Evolutionary conservation across 2,797 vertebrate genomes (phyloP), one percentile per base, ranked within the genome.

Genomic region (Percopsis omiscomaycus): DNA sequence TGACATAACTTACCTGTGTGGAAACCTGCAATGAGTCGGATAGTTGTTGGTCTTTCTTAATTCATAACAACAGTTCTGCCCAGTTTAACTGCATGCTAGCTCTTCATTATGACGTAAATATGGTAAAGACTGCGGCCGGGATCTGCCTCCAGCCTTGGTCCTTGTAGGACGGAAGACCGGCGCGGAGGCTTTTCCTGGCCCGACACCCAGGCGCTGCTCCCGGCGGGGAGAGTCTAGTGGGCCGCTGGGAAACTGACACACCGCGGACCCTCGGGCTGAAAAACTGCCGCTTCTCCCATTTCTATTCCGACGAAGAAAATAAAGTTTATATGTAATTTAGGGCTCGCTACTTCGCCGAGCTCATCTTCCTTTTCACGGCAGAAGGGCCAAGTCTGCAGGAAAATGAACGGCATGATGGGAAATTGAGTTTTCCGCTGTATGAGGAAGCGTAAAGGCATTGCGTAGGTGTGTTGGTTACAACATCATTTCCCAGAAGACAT

Each of bases 341-440:
- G 30, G 53, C 32, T 42, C 30, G 29, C 29, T 42, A 32, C 54
- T 55, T n/a, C n/a, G 5, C 37, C 37, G 37, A 42, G 37, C 78
- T 83, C 84, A 79, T 88, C 87, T 88, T 89, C 83, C 85, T 81
- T 85, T 88, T 89, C 82, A 80, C 77, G 66, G 78, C 84, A 82
- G 82, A 87, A 86, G 82, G 86, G 85, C 86, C 86, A 86, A 84
- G 76, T 71, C 80, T 81, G 80, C 83, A 87, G 83, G 74, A 82
- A 86, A 77, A 71, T 68, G 66, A 74, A 11, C 3, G 30, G 85
- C 59, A 22, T 73, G 70, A 37, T 82, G 89, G 90, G 88, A 87
- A 75, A 60, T 79, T 82, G 14, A 70, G 90, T 91, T 53, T 13
- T 0, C 0, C 0, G 11, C 44, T 3, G 8, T 32, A 3, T 8